A percentile compares a stretch with the other conserved stretches of the same genome.
phyloP scores from a whole-genome alignment of 64 coral and sea anemone genomes.

The Astreopora myriophthalma region DNA sequence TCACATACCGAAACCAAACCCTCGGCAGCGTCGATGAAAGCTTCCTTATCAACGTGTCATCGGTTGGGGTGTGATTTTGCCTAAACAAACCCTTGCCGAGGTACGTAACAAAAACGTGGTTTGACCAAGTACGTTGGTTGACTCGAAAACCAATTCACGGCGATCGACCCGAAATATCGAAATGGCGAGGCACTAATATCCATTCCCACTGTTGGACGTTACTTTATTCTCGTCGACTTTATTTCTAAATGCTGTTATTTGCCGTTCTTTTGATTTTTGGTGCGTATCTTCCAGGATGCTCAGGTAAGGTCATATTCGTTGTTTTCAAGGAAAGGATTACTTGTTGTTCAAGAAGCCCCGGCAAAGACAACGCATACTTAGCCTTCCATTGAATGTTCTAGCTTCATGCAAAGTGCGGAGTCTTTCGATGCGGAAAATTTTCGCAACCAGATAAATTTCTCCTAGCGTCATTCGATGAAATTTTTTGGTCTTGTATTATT shows the following conservation, averaged over 20 bases:
- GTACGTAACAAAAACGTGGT: background rate
- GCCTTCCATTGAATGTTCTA: background rate
- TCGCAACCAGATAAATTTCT: background rate
- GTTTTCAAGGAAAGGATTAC: background rate
- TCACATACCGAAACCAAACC: background rate
- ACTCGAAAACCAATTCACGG: background rate
- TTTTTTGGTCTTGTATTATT: background rate
- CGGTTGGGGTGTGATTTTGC: too few relatives aligned
- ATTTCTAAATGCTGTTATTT: background rate
- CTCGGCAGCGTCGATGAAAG: background rate
- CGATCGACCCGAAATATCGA: background rate
- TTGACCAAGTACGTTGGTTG: background rate
- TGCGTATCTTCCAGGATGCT: background rate
- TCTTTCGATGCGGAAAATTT: background rate
- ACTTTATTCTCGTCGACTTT: background rate
- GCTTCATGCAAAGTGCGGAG: background rate
- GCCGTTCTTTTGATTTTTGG: background rate
- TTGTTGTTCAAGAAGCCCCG: background rate
- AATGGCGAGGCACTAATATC: background rate
- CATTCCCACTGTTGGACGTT: background rate
- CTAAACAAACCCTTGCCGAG: background rate
- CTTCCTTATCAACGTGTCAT: background rate
- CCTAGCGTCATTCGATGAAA: background rate
- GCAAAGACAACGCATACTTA: background rate
- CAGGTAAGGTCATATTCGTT: background rate